These are phyloP conservation scores for Canis aureus DNA, from an alignment of 2,113 vertebrate genomes.

Conservation along the genomic window DNA sequence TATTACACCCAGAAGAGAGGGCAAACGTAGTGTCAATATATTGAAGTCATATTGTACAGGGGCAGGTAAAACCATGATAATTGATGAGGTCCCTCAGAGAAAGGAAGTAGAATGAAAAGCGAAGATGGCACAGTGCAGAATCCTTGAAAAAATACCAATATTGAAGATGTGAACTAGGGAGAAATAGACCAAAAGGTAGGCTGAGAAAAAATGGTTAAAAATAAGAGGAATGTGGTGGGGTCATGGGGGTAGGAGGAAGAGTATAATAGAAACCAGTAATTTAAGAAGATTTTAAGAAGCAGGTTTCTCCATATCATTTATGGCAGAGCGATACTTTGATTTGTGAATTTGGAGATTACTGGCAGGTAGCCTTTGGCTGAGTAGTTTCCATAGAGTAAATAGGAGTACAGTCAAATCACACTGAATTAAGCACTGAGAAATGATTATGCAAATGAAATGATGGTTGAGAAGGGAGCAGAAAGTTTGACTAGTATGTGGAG, in stretches of 20 bases:
- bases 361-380: neutral
- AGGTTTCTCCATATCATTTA: neutral
- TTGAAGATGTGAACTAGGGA: neutral
- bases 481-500: neutral
- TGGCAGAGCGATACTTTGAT: neutral
- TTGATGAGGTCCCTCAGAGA: neutral
- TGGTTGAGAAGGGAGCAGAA: neutral
- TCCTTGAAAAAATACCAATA: neutral
- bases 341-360: neutral
- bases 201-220: neutral
- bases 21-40: neutral
- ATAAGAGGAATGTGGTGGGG: neutral
- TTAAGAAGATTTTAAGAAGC: neutral
- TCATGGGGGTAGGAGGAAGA: neutral
- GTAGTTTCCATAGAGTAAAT: neutral
- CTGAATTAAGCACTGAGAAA: neutral
- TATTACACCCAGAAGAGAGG: neutral
- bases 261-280: neutral
- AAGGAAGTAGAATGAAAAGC: neutral
- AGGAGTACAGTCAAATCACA: neutral
- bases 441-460: neutral
- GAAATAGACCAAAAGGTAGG: neutral
- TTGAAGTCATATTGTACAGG: neutral
- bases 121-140: neutral
- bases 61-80: neutral